Conservation (phyloP, 2,797 vertebrate genomes). For the Acanthurus leucopareius region DNA sequence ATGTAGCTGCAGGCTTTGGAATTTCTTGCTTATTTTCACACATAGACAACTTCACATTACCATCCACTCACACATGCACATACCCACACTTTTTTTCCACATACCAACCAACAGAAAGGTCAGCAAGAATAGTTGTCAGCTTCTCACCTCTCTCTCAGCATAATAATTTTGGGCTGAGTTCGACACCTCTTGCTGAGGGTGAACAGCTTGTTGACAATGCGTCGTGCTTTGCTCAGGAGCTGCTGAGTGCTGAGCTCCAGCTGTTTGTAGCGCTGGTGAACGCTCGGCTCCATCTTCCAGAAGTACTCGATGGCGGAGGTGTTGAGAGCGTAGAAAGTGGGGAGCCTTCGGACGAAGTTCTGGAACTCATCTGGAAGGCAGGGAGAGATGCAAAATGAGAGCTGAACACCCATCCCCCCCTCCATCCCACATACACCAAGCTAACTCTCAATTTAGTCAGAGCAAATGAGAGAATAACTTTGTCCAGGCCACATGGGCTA, state of each 20-base stretch:
- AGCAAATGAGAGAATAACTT: constrained; percentile 44
- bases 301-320: constrained; percentile 93
- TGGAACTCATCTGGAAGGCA: constrained; percentile 94
- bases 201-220: constrained; percentile 94
- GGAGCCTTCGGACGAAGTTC: constrained; percentile 94
- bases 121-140: constrained; percentile 49
- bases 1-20: constrained; percentile 52
- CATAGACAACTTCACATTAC: not conserved
- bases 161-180: constrained; percentile 91
- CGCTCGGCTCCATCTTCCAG: constrained; percentile 93
- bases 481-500: constrained; percentile 31
- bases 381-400: constrained; percentile 22
- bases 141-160: constrained; percentile 95
- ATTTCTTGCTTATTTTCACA: constrained; percentile 46
- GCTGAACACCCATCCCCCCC: not conserved
- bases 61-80: not conserved
- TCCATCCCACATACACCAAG: not conserved
- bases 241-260: constrained; percentile 92
- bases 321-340: constrained; percentile 95
- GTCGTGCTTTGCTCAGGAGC: constrained; percentile 92
- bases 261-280: constrained; percentile 94
- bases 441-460: constrained; percentile 26
- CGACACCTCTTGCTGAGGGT: constrained; percentile 96
- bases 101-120: constrained; percentile 47
- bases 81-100: not conserved